Evolutionary conservation across 1,140 invertebrate genomes (phyloP), one percentile per base, ranked within the genome.

Genomic region (Drosophila orosa): DNA sequence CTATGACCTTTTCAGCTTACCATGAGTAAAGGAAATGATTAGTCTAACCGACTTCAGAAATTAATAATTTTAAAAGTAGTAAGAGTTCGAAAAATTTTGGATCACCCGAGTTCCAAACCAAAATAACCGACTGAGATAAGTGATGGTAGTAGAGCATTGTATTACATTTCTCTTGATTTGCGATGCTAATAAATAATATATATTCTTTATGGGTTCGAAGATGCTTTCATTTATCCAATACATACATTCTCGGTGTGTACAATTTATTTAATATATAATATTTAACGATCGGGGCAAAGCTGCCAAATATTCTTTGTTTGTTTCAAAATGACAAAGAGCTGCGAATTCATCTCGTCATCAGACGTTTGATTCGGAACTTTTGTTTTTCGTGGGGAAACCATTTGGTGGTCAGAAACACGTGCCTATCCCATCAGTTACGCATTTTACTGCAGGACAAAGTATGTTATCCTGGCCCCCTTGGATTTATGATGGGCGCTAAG

Each of bases 351-450:
- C 45, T 54, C 17, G 25, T 63, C 65, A 67, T 15, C 44, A 19
- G 8, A 55, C 37, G 19, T 42, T 68, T 56, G 37, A 71, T 37
- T 69, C 22, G 27, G 27, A 48, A 71, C 33, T 71, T 71, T 71
- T 40, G 42, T 48, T 39, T 65, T 66, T 29, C 33, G 60, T 3
- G n/a, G 44, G 65, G 35, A 47, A 58, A 19, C 33, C 12, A 44
- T 71, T 69, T 71, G 67, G 40, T 58, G 65, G 68, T 72, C 68
- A 72, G 67, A 27, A 48, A 71, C 52, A 72, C 68, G 68, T 72
- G 50, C 66, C 68, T 48, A 48, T 33, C 12, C 52, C 68, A 72
- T 72, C 52, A 58, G 68, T 71, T 72, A 71, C 35, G 52, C 52
- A 58, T 58, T 37, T 22, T 15, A n/a, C 17, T 44, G 17, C 10